Evolutionary conservation across 2,888 invertebrate species (phyloP).

Genomic region (Dusona sp.): DNA sequence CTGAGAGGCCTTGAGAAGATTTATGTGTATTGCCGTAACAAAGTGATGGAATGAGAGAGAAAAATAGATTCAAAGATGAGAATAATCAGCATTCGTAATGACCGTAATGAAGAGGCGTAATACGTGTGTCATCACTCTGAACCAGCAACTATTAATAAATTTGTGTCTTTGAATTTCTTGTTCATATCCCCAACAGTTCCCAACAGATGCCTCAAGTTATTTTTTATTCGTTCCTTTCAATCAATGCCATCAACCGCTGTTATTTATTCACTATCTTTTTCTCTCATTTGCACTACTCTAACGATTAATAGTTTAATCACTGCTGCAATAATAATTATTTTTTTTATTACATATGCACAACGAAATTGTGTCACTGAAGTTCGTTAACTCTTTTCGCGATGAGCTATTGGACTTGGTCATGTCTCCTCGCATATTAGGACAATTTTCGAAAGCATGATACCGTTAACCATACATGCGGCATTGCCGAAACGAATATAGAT

Average conservation of each 20-base stretch:
- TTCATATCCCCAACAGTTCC: not conserved
- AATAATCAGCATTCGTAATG: slow-evolving; percentile 69
- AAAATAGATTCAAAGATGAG: slow-evolving; percentile 52
- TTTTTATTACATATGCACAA: not conserved
- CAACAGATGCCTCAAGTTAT: slow-evolving; percentile 44
- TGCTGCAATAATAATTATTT: not conserved
- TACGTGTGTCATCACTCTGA: slow-evolving; percentile 45
- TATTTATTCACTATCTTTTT: not conserved
- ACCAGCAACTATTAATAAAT: not conserved
- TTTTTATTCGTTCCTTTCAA: slow-evolving; percentile 14
- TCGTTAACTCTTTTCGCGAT: slow-evolving; percentile 25
- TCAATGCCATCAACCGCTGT: slow-evolving; percentile 7
- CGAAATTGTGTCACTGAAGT: slow-evolving; percentile 10
- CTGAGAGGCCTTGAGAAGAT: slow-evolving; percentile 71
- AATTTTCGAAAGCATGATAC: slow-evolving; percentile 59
- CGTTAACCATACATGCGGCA: slow-evolving; percentile 51
- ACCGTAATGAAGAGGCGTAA: slow-evolving; percentile 23
- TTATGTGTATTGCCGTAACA: slow-evolving; percentile 77
- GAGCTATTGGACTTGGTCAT: slow-evolving; percentile 19
- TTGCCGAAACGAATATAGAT: slow-evolving; percentile 63
- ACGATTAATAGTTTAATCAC: not conserved
- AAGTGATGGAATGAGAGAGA: slow-evolving; percentile 67
- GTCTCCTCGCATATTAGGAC: slow-evolving; percentile 26
- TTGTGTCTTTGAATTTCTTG: not conserved
- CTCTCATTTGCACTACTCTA: not conserved